Evolutionary conservation across 2,888 invertebrate genomes (phyloP), one percentile per base, ranked within the genome.

Genomic region (Muscina levida): DNA sequence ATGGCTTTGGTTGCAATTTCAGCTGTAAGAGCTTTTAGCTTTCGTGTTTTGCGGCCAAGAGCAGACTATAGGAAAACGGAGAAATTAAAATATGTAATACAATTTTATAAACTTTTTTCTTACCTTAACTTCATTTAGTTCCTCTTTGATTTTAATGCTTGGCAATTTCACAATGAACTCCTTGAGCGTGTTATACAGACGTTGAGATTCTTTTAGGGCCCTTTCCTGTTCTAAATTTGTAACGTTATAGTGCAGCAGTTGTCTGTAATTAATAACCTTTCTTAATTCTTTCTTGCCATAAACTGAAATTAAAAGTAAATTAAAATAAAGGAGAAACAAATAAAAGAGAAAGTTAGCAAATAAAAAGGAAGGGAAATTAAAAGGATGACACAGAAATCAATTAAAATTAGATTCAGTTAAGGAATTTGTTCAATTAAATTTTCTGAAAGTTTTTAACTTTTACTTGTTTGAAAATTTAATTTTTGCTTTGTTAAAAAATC

Each of bases 131-230:
- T 86, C 87, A 65, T 90, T 89, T 0, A 91, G 82, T 78, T 89
- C 86, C 19, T 88, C 88, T 72, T 89, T 87, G 13, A 91, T 85
- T 82, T 89, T 88, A 77, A 90, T 86, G 24, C 88, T 90, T 6
- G 91, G 91, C 4, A 91, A 81, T 70, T 89, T 90, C 0, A 87
- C 80, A 87, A 90, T 89, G 51, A 90, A 90, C 67, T 90, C 88
- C 65, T 88, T 90, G 1, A 91, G 83, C 0, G 89, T 88, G 1
- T 84, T 84, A 56, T 90, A 90, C 0, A 91, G 83, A 11, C 87
- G 85, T 67, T 89, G 89, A 0, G 90, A 86, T 77, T 90, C 88
- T 37, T 87, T 86, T 0, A 91, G 79, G 1, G 89, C 87, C 1
- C 87, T 85, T 15, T 89, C 88, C 73, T 89, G 87, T 71, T 91